Percentiles rank a stretch among this genome's conserved stretches.
Evolutionary conservation across 2,797 vertebrate genomes (phyloP).

Genomic region (Astyanax mexicanus): DNA sequence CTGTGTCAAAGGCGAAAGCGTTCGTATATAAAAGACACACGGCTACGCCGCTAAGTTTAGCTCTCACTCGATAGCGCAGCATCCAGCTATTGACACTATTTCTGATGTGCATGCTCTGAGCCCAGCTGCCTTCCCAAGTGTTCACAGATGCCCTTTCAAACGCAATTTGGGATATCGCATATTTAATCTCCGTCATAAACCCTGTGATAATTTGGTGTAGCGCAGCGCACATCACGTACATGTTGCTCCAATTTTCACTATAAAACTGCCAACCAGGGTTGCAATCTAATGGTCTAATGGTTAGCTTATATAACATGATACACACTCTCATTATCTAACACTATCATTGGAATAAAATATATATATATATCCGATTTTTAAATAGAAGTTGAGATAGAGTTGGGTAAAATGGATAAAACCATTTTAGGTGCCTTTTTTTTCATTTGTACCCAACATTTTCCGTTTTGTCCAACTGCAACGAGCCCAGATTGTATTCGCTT

Average conservation of each 20-base stretch:
- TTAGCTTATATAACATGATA: too few species aligned
- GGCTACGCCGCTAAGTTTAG: conserved; percentile 39
- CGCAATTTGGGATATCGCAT: neutral
- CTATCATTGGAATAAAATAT: too few species aligned
- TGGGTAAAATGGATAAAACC: too few species aligned
- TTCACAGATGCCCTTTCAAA: conserved; percentile 9
- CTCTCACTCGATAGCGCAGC: conserved; percentile 8
- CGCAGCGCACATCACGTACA: neutral
- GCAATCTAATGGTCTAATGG: too few species aligned
- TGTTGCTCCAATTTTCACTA: neutral
- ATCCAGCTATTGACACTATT: conserved; percentile 5
- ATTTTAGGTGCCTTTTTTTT: too few species aligned
- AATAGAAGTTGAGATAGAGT: too few species aligned
- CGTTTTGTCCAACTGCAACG: too few species aligned
- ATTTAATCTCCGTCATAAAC: neutral
- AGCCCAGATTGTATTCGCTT: too few species aligned
- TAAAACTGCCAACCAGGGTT: neutral
- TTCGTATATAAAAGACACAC: neutral
- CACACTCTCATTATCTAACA: too few species aligned
- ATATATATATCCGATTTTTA: too few species aligned
- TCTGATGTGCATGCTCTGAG: neutral
- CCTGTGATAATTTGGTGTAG: neutral
- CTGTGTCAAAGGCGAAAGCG: conserved; percentile 4
- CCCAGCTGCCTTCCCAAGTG: neutral
- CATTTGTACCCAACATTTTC: too few species aligned